Evolutionary conservation across 2,888 invertebrate genomes (phyloP), one percentile per base, ranked within the genome.

Genomic region (Herminia tarsipennalis): DNA sequence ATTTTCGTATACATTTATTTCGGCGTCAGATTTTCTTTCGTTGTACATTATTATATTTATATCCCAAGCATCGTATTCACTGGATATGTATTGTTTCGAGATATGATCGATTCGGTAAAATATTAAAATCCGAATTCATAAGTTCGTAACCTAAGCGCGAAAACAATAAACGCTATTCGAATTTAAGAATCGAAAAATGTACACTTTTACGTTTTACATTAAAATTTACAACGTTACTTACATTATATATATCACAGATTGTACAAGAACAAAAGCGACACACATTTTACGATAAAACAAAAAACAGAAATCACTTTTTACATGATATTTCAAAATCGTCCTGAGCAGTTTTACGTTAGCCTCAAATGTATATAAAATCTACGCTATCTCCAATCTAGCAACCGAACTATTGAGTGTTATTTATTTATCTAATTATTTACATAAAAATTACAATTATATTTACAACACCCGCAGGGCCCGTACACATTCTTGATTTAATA

Each of bases 201-300:
- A 81, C 77, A 81, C 61, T 62, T 67, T 59, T 53, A 53, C 22
- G 43, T 64, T 69, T 73, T 78, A 83, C 56, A 77, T 67, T 79
- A 76, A 66, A 78, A 84, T 87, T 77, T 88, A 88, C 86, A 89
- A 76, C 52, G 58, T 69, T 80, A 81, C 88, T 91, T 90, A 90
- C 80, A 86, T 87, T 90, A 91, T 88, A 90, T 91, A 90, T 91
- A 91, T 91, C 91, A 91, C 91, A 91, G 91, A 90, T 87, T 86
- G 83, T 88, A 91, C 88, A 89, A 86, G 83, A 88, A 80, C 67
- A 60, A 75, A 83, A 76, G 54, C 45, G 71, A 81, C 73, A 79
- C 76, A 75, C 68, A 73, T 46, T n/a, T 58, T 56, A 65, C 50
- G 55, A 46, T 39, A 22, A 56, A 54, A 56, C 37, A 30, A 51